Evolutionary conservation across 1,140 invertebrate species (phyloP).

Genomic region (Drosophila pectinifera): DNA sequence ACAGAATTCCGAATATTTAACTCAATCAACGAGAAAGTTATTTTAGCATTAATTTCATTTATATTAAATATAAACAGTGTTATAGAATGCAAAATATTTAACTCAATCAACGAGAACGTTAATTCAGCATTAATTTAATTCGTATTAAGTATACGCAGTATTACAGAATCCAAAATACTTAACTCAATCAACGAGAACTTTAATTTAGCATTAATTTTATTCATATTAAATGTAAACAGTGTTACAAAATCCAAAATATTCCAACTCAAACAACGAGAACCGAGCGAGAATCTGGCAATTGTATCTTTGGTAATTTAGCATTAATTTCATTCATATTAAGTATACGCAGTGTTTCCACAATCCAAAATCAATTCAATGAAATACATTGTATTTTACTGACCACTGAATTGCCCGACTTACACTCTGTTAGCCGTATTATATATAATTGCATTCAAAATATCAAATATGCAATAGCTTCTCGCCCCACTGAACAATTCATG

Average conservation of each 20-base stretch:
- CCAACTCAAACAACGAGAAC: constrained; percentile 6
- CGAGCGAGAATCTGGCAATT: no score
- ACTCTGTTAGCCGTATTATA: constrained; percentile 12
- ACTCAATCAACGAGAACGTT: constrained; percentile 7
- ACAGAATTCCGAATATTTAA: no score
- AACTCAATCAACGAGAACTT: no score
- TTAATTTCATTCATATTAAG: constrained; percentile 52
- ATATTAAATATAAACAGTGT: no score
- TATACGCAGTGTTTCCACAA: constrained; percentile 42
- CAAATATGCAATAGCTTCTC: constrained; percentile 57
- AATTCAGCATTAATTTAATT: constrained; percentile 34
- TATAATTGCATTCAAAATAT: constrained; percentile 53
- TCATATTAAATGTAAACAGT: no score
- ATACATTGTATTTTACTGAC: constrained; percentile 24
- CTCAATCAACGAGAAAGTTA: no score
- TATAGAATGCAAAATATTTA: constrained; percentile 5
- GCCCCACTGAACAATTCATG: constrained; percentile 50
- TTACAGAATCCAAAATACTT: no score
- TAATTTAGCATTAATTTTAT: no score
- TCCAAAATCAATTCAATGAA: not conserved
- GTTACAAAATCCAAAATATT: no score
- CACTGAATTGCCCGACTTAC: constrained; percentile 17
- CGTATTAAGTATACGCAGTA: constrained; percentile 43
- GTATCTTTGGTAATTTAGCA: not conserved
- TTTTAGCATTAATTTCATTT: no score